phyloP scores from a whole-genome alignment of 2,797 vertebrate species.

The Sternarchorhynchus goeldii region DNA sequence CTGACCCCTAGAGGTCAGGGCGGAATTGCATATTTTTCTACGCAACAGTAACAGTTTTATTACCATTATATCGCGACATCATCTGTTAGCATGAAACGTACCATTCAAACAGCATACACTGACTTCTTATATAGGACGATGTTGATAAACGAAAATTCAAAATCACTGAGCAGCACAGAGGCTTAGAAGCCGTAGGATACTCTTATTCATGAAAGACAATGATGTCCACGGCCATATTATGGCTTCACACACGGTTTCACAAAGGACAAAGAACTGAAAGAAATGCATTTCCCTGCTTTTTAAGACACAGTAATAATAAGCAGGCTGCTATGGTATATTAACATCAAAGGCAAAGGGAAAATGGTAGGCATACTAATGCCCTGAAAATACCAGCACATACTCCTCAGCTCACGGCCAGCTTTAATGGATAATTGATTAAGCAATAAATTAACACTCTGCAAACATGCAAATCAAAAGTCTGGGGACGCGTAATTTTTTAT shows the following conservation, averaged over 20 bases:
- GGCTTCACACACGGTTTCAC: neutral
- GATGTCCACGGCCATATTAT: neutral
- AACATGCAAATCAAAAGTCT: constrained; percentile 72
- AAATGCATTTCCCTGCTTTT: constrained; percentile 30
- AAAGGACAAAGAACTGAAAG: constrained; percentile 53
- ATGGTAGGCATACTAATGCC: constrained; percentile 67
- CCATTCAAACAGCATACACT: neutral
- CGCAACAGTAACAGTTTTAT: neutral
- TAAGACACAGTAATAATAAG: constrained; percentile 62
- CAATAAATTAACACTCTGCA: constrained; percentile 69
- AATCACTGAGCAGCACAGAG: neutral
- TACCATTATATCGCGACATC: neutral
- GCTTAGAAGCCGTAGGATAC: neutral
- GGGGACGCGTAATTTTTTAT: constrained; percentile 9
- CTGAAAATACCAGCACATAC: constrained; percentile 66
- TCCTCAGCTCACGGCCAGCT: constrained; percentile 64
- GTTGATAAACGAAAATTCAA: neutral
- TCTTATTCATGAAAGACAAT: constrained; percentile 44
- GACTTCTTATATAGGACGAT: neutral
- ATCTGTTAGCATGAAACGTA: neutral
- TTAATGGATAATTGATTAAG: constrained; percentile 77
- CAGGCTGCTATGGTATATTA: constrained; percentile 64
- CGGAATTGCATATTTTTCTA: constrained; percentile 4
- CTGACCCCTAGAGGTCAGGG: constrained; percentile 52
- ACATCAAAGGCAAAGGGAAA: constrained; percentile 60